Percentiles rank a stretch among this genome's conserved stretches.
phyloP scores from a whole-genome alignment of 2,888 invertebrate genomes.

The Melikaiella ostensackeni region DNA sequence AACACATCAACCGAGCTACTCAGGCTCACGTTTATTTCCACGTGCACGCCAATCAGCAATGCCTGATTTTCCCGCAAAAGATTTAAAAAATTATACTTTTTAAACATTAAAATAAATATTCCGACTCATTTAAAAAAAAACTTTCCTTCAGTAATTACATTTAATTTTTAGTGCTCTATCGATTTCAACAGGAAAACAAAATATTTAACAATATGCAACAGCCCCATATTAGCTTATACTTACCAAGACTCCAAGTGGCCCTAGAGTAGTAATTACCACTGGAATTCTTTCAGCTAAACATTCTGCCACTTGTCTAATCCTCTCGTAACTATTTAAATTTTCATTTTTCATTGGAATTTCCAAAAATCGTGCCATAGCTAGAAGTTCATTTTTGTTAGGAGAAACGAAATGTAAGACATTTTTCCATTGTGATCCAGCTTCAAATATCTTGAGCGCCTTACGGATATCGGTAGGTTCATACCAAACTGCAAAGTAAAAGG shows the following conservation, averaged over 20 bases:
- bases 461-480: constrained; percentile 93
- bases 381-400: constrained; percentile 89
- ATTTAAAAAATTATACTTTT: too few species aligned
- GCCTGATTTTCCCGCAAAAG: too few species aligned
- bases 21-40: too few species aligned
- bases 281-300: constrained; percentile 65
- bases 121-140: too few species aligned
- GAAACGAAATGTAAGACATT: constrained; percentile 82
- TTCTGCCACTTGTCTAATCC: constrained; percentile 58
- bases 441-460: constrained; percentile 86
- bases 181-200: too few species aligned
- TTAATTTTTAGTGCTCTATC: too few species aligned
- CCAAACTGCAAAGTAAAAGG: constrained; percentile 84
- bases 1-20: too few species aligned
- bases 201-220: too few species aligned
- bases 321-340: constrained; percentile 48
- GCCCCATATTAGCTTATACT: constrained; percentile 21
- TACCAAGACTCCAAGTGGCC: constrained; percentile 70
- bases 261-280: constrained; percentile 70
- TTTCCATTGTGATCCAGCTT: constrained; percentile 71
- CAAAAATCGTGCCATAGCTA: constrained; percentile 82
- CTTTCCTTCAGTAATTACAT: too few species aligned
- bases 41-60: too few species aligned
- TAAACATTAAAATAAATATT: too few species aligned
- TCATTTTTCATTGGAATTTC: constrained; percentile 62